Conservation (phyloP, 2,888 invertebrate species). For the Argyresthia albistria region DNA sequence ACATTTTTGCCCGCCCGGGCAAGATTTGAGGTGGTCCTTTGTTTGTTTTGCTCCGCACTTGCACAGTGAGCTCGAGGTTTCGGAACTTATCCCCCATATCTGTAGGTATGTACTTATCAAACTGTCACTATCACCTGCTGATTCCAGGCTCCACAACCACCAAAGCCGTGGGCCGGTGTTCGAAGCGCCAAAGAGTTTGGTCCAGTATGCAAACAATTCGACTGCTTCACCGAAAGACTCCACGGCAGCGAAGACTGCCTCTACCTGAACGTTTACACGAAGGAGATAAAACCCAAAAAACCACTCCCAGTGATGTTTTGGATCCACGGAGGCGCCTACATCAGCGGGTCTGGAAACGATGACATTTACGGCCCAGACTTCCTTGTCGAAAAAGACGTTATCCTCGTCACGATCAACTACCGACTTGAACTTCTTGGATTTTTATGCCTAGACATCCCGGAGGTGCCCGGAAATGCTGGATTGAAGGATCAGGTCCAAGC, state of each 20-base stretch:
- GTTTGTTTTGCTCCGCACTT: too few species aligned
- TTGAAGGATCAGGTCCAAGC: constrained; percentile 61
- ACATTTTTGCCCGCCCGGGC: too few species aligned
- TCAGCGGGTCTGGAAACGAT: constrained; percentile 37
- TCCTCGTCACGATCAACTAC: constrained; percentile 54
- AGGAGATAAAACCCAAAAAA: constrained; percentile 23
- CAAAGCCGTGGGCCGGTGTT: constrained; percentile 40
- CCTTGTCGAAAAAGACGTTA: constrained; percentile 36
- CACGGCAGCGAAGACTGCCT: constrained; percentile 49
- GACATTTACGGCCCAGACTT: constrained; percentile 45
- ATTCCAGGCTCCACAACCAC: constrained; percentile 41
- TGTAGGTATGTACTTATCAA: background rate
- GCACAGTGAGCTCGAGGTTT: too few species aligned
- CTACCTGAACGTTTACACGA: constrained; percentile 51
- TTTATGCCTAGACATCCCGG: constrained; percentile 41
- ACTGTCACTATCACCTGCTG: background rate
- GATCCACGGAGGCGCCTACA: constrained; percentile 48
- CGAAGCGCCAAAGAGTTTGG: constrained; percentile 39
- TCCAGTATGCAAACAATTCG: constrained; percentile 29
- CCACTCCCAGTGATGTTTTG: constrained; percentile 46
- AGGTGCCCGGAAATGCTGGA: constrained; percentile 56
- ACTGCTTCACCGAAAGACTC: constrained; percentile 15
- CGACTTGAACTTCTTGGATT: constrained; percentile 49
- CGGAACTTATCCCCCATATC: background rate
- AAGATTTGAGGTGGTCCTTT: too few species aligned